Evolutionary conservation across 1,140 invertebrate genomes (phyloP), one percentile per base, ranked within the genome.

Genomic region (Aphidius gifuensis): DNA sequence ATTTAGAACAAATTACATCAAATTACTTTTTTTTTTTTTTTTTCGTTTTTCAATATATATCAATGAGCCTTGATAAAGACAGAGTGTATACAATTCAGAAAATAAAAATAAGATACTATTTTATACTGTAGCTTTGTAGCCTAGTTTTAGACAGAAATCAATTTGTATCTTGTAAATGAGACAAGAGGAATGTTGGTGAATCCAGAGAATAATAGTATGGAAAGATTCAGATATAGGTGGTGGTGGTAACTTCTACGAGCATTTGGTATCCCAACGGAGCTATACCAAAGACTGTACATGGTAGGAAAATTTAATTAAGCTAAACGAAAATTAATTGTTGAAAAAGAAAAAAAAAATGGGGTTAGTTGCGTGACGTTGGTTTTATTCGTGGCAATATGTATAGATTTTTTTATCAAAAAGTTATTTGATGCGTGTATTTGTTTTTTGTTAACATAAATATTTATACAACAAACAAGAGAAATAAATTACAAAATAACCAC

Each of bases 281-380:
- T 60, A 23, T 3, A 38, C 58, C 42, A 44, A 32, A 21, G 32
- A 47, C 32, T 45, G n/a, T 11, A 38, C 44, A 58, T 43, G 47
- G 32, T 11, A n/a, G 58, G 54, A 55, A 64, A 66, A 66, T 66
- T 66, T 66, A 66, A 66, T 66, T 66, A 63, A 66, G 65, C 58
- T 64, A 64, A 66, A 66, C 55, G 61, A 66, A 64, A 66, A 66
- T 66, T 66, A 66, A 66, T 66, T 66, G 61, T 66, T 58, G 58
- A 53, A 64, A 64, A 64, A 66, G 60, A 23, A 23, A 23, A 23
- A 23, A 23, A 23, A 23, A 23, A 23, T 23, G 3, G 3, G 23
- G 23, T 1, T 23, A 23, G 23, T 23, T 23, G 23, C 3, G 23
- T 23, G 23, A 23, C 23, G 23, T 23, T 23, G 23, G 23, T 23